These are phyloP conservation scores for Antheraea yamamai DNA, from an alignment of 2,888 invertebrate species.

Conservation along the genomic window DNA sequence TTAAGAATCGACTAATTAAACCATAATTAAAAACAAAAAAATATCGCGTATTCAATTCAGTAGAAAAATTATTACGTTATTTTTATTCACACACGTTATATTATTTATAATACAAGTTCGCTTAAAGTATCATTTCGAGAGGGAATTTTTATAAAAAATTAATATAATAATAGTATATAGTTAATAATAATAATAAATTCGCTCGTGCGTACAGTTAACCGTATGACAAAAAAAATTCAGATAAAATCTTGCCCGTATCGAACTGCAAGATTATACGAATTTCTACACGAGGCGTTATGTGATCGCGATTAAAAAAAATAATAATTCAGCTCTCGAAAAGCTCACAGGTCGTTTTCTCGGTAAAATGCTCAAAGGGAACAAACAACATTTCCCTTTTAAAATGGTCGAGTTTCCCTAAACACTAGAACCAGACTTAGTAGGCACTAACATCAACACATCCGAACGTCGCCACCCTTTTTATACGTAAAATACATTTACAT, in stretches of 20 bases:
- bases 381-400: slow-evolving; percentile 33
- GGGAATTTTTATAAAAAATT: slow-evolving; percentile 46
- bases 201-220: slow-evolving; percentile 12
- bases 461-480: slow-evolving; percentile 46
- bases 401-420: slow-evolving; percentile 59
- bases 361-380: slow-evolving; percentile 62
- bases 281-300: slow-evolving; percentile 29
- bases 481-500: slow-evolving; percentile 67
- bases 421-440: slow-evolving; percentile 74
- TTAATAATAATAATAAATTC: slow-evolving; percentile 15
- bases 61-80: slow-evolving; percentile 74
- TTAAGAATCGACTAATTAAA: slow-evolving; percentile 52
- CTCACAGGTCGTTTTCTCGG: slow-evolving; percentile 64
- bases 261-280: slow-evolving; percentile 60
- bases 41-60: slow-evolving; percentile 54
- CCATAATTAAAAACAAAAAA: slow-evolving; percentile 48
- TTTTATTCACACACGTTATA: slow-evolving; percentile 66
- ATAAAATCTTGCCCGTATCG: slow-evolving; percentile 52
- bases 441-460: slow-evolving; percentile 75
- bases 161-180: slow-evolving; percentile 11
- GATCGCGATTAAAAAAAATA: slow-evolving; percentile 31
- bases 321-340: slow-evolving; percentile 62
- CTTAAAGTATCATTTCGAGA: slow-evolving; percentile 70
- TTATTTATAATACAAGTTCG: slow-evolving; percentile 54
- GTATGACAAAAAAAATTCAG: slow-evolving; percentile 46